Evolutionary conservation across 2,888 invertebrate species (phyloP), one percentile per base, ranked within the genome.

Genomic region (Erpobdella octoculata): DNA sequence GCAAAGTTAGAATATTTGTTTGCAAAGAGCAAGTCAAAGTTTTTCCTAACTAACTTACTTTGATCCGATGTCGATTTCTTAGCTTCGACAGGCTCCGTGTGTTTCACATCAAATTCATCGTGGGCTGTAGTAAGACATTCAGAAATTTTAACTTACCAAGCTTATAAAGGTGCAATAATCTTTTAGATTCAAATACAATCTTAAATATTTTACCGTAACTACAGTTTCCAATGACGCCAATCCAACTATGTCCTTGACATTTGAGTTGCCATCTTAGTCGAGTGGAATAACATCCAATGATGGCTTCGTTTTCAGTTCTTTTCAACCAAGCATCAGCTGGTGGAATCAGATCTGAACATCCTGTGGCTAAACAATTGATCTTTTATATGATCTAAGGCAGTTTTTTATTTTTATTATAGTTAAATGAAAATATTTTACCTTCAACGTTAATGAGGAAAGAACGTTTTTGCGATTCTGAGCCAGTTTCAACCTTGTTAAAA

Each of bases 211-310:
- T 12, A 62, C 62, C 62, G 31, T 62, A 35, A 21, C 62, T 62
- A 58, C 74, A 74, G 71, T 74, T 74, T 6, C 72, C 71, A 33
- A 71, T 41, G 69, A 70, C 70, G 0, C 74, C 74, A n/a, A 66
- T 67, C 74, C 74, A 74, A 58, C 66, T 65, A 68, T 72, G 70
- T 33, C 69, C 71, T 6, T 70, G 67, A 35, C 74, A 74, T 38
- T 64, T 59, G 33, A 74, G 59, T 15, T 67, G 70, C 74, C 74
- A 74, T 46, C 70, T 66, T 25, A 72, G 48, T 33, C 64, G 67
- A 41, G 59, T 66, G 37, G 69, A 38, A 59, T 72, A 65, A 53
- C 74, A 74, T 21, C 74, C 71, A 12, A 74, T 72, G 28, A 59
- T 59, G 38, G 74, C 74, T 58, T 69, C 69, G 48, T 71, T 66